phyloP scores from a whole-genome alignment of 2,888 invertebrate species.

The Tryphoninae sp. region DNA sequence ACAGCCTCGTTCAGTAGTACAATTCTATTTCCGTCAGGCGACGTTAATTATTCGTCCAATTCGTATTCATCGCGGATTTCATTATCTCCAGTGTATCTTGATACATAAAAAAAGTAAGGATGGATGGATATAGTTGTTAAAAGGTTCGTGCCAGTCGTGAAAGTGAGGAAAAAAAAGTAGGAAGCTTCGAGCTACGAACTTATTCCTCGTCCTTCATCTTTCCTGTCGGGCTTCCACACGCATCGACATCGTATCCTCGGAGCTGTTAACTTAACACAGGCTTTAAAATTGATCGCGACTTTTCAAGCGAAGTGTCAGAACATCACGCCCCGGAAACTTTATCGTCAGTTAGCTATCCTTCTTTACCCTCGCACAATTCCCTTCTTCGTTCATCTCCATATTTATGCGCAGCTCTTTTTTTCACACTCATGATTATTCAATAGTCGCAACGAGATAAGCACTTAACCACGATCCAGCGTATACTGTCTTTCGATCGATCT shows the following conservation, averaged over 20 bases:
- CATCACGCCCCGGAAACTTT: conserved; percentile 49
- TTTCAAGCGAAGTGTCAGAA: conserved; percentile 53
- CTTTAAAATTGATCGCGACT: conserved; percentile 69
- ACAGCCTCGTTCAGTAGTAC: too few species aligned
- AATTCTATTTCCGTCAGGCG: conserved; percentile 2
- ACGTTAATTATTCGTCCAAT: too few species aligned
- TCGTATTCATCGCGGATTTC: not conserved
- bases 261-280: conserved; percentile 68
- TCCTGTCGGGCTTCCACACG: conserved; percentile 25
- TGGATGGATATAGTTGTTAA: conserved; percentile 45
- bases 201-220: conserved; percentile 24
- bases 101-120: not conserved
- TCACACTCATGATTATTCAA: conserved; percentile 25
- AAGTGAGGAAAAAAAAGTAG: not conserved
- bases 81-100: conserved; percentile 5
- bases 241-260: conserved; percentile 45
- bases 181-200: conserved; percentile 29
- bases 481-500: too few species aligned
- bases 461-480: too few species aligned
- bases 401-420: conserved; percentile 9
- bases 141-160: conserved; percentile 51
- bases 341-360: conserved; percentile 48
- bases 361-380: not conserved
- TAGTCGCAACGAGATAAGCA: not conserved
- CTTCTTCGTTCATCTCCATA: conserved; percentile 7